A percentile compares a stretch with the other conserved stretches of the same genome.
Evolutionary conservation across 2,888 invertebrate species (phyloP).

Genomic region (Gari tellinella): DNA sequence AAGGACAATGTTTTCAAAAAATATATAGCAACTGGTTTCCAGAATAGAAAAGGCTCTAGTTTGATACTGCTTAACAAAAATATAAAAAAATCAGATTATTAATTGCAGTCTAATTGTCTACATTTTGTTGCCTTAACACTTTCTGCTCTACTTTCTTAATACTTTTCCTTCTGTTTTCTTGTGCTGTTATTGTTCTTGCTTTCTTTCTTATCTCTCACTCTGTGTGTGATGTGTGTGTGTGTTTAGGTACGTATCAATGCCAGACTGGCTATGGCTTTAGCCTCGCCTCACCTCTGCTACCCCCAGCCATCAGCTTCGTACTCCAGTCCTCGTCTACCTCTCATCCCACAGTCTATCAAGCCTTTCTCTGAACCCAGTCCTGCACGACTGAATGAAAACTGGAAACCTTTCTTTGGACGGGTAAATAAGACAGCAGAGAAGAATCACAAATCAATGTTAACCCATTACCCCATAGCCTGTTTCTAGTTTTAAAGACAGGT

Average conservation of each 20-base stretch:
- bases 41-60: too few species aligned
- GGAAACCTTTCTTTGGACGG: constrained; percentile 50
- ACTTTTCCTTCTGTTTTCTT: constrained; percentile 3
- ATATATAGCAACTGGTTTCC: too few species aligned
- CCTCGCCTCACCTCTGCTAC: background rate
- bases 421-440: too few species aligned
- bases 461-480: too few species aligned
- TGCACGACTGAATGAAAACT: constrained; percentile 50
- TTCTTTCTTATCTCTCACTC: constrained; percentile 16
- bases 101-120: too few species aligned
- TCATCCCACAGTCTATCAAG: constrained; percentile 26
- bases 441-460: too few species aligned
- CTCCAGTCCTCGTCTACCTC: constrained; percentile 28
- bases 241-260: constrained; percentile 29
- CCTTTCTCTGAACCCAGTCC: constrained; percentile 46
- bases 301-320: background rate
- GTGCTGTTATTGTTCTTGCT: constrained; percentile 5
- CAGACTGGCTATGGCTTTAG: constrained; percentile 3
- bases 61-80: too few species aligned
- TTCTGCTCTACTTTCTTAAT: too few species aligned
- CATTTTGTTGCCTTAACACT: too few species aligned
- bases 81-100: too few species aligned
- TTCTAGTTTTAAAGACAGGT: too few species aligned
- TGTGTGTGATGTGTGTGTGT: constrained; percentile 11
- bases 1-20: too few species aligned